phyloP scores from a whole-genome alignment of 2,113 vertebrate genomes.

The Vulpes vulpes region DNA sequence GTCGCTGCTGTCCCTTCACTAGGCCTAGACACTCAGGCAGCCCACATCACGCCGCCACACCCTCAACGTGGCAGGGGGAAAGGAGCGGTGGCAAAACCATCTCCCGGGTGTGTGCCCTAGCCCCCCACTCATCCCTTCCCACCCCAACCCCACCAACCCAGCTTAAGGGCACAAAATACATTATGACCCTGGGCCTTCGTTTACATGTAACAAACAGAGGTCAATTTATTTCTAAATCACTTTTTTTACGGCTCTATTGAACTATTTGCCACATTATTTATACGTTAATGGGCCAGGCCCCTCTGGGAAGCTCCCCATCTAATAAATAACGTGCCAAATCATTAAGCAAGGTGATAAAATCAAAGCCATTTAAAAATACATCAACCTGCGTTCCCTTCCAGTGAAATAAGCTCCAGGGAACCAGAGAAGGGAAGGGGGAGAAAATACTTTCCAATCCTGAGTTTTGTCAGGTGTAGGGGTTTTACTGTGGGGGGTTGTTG shows the following conservation, averaged over 20 bases:
- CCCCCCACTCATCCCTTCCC: conserved; percentile 48
- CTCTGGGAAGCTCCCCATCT: conserved; percentile 87
- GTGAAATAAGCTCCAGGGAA: conserved; percentile 89
- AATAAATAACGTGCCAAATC: conserved; percentile 92
- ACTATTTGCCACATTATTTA: conserved; percentile 93
- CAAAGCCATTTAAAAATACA: conserved; percentile 92
- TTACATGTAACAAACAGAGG: conserved; percentile 88
- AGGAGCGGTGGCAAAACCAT: conserved; percentile 13
- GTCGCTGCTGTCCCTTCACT: background rate
- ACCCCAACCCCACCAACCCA: conserved; percentile 41
- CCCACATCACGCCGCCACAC: background rate
- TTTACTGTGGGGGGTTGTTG: background rate
- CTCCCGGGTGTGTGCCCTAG: background rate
- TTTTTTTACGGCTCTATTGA: conserved; percentile 90
- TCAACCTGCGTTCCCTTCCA: conserved; percentile 88
- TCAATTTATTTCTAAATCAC: conserved; percentile 91
- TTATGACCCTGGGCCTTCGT: conserved; percentile 88
- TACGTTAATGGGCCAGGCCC: conserved; percentile 89
- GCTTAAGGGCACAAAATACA: conserved; percentile 84
- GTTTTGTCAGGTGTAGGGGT: background rate
- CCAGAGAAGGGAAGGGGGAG: conserved; percentile 25
- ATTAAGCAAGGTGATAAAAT: conserved; percentile 92
- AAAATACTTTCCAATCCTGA: background rate
- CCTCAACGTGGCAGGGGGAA: background rate
- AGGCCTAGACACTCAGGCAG: background rate